phyloP scores from a whole-genome alignment of 2,888 invertebrate genomes.

The Drosophila colorata region DNA sequence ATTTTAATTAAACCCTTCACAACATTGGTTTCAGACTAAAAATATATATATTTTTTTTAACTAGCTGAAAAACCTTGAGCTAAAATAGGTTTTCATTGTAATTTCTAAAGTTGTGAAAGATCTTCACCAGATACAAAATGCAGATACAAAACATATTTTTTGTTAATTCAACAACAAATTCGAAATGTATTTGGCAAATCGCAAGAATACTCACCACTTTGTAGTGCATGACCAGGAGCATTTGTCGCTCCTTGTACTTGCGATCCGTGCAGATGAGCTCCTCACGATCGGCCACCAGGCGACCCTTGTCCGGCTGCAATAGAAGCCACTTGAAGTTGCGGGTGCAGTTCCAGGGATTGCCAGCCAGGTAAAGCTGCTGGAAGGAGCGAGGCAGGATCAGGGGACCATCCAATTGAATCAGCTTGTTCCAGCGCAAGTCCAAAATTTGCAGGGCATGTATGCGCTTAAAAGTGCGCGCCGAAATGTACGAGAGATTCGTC shows the following conservation, averaged over 20 bases:
- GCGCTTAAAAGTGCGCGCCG: constrained; percentile 80
- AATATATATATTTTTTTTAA: no score
- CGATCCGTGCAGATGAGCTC: constrained; percentile 82
- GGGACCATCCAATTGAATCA: constrained; percentile 83
- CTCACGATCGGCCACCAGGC: constrained; percentile 81
- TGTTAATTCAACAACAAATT: no score
- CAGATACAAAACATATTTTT: no score
- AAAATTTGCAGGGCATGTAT: constrained; percentile 78
- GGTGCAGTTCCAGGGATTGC: constrained; percentile 85
- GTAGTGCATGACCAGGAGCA: constrained; percentile 83
- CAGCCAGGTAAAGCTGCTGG: constrained; percentile 80
- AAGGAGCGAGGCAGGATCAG: constrained; percentile 76
- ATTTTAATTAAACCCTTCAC: no score
- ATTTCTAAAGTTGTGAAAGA: no score
- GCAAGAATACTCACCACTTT: constrained; percentile 74
- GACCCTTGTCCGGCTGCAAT: constrained; percentile 76
- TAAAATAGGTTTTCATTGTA: no score
- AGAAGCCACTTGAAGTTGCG: constrained; percentile 84
- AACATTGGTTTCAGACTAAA: no score
- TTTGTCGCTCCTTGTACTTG: constrained; percentile 82
- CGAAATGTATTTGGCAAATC: background rate
- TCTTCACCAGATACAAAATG: no score
- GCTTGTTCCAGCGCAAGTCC: constrained; percentile 84
- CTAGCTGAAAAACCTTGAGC: no score
- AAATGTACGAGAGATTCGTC: constrained; percentile 83